A percentile compares a stretch with the other conserved stretches of the same genome.
phyloP scores from a whole-genome alignment of 2,888 invertebrate species.

The Sphinx pinastri region DNA sequence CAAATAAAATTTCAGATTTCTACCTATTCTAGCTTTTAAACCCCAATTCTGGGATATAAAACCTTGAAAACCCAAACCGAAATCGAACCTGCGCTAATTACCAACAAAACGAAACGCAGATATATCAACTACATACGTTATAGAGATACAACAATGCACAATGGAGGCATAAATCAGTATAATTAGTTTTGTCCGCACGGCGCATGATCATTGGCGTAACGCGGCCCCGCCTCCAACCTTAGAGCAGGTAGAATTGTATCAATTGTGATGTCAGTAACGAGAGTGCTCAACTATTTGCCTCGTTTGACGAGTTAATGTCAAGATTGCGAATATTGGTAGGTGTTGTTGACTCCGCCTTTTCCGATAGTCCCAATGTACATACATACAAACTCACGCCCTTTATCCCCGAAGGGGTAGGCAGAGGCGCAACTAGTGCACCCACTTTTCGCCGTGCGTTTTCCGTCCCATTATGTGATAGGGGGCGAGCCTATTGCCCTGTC shows the following conservation, averaged over 20 bases:
- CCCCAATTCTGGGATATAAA: too few relatives aligned
- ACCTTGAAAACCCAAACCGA: background rate
- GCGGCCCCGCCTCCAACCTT: slow-evolving; percentile 83
- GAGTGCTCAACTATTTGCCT: slow-evolving; percentile 34
- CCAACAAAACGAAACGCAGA: slow-evolving; percentile 31
- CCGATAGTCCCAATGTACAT: too few relatives aligned
- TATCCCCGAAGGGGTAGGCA: too few relatives aligned
- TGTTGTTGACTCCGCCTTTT: background rate
- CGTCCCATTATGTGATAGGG: too few relatives aligned
- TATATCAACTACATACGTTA: slow-evolving; percentile 42
- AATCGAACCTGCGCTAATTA: background rate
- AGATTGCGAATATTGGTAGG: background rate
- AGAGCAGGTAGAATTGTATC: slow-evolving; percentile 75
- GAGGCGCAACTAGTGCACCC: too few relatives aligned
- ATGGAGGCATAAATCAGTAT: slow-evolving; percentile 97
- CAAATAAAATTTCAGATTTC: too few relatives aligned
- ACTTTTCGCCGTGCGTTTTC: too few relatives aligned
- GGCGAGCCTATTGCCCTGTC: too few relatives aligned
- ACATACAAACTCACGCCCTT: too few relatives aligned
- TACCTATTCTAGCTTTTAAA: too few relatives aligned
- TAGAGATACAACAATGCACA: slow-evolving; percentile 92
- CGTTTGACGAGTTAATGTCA: background rate
- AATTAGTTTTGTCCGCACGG: slow-evolving; percentile 90
- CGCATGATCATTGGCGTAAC: slow-evolving; percentile 86
- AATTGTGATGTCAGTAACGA: slow-evolving; percentile 68